Conservation (phyloP, 1,140 invertebrate species). For the Drosophila micromelanica region DNA sequence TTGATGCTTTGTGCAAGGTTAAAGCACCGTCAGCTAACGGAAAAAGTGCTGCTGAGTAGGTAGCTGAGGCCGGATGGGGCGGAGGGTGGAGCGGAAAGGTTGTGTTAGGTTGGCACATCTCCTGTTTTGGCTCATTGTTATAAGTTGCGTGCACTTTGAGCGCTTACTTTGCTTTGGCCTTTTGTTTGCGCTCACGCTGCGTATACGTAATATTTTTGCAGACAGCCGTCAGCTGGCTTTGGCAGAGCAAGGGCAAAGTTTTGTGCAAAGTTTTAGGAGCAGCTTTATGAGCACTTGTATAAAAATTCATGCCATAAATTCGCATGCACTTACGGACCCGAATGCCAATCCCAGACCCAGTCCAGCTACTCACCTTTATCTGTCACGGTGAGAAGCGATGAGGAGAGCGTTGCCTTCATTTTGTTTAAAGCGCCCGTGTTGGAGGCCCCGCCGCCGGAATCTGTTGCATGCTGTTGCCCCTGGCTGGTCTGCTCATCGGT, state of each 20-base stretch:
- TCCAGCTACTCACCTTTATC: slow-evolving; percentile 88
- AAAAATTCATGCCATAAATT: slow-evolving; percentile 76
- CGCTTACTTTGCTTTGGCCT: slow-evolving; percentile 47
- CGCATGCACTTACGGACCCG: slow-evolving; percentile 59
- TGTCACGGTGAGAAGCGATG: slow-evolving; percentile 91
- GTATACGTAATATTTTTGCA: slow-evolving; percentile 46
- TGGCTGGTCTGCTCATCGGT: slow-evolving; percentile 87
- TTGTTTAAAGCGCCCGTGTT: slow-evolving; percentile 89
- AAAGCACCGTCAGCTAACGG: slow-evolving; percentile 25
- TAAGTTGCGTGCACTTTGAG: slow-evolving; percentile 60
- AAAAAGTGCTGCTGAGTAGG: background rate
- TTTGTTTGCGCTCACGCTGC: slow-evolving; percentile 42
- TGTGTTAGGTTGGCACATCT: slow-evolving; percentile 26
- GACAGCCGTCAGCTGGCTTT: slow-evolving; percentile 43
- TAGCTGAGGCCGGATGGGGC: background rate
- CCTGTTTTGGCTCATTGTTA: slow-evolving; percentile 56
- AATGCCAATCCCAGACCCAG: slow-evolving; percentile 10
- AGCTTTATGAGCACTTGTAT: slow-evolving; percentile 71
- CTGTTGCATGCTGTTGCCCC: slow-evolving; percentile 85
- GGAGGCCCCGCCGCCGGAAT: slow-evolving; percentile 81
- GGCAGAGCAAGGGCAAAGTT: slow-evolving; percentile 47
- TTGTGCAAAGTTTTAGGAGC: slow-evolving; percentile 58
- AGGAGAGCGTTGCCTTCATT: slow-evolving; percentile 91
- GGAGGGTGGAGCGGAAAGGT: background rate
- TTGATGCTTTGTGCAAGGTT: slow-evolving; percentile 34